These are phyloP conservation scores for Mythimna pallens DNA, from an alignment of 2,888 invertebrate species.

Conservation along the genomic window DNA sequence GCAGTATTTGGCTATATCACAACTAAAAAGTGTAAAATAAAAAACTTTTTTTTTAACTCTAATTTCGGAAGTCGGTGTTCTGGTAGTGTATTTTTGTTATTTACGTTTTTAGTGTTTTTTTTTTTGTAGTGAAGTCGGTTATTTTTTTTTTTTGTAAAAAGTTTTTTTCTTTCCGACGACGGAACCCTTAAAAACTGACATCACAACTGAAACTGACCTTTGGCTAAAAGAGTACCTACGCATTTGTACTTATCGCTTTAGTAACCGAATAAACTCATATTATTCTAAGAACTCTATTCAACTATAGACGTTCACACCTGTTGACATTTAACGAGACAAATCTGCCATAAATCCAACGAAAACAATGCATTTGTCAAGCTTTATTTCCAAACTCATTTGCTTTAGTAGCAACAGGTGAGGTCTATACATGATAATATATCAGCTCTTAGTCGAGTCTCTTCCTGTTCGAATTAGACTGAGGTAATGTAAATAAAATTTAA, in stretches of 20 bases:
- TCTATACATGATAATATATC: neutral
- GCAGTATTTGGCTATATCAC: too few relatives aligned
- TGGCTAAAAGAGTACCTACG: conserved; percentile 4
- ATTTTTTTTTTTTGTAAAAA: too few relatives aligned
- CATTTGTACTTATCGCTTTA: conserved; percentile 5
- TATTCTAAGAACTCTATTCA: conserved; percentile 30
- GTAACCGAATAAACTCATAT: conserved; percentile 19
- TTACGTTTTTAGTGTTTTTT: too few relatives aligned
- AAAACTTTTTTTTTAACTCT: too few relatives aligned
- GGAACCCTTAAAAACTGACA: conserved; percentile 1
- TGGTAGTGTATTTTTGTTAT: too few relatives aligned
- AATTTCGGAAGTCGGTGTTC: too few relatives aligned
- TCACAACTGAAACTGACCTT: conserved; percentile 9
- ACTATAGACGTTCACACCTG: conserved; percentile 35
- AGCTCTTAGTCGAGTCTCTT: neutral
- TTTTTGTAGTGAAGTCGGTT: too few relatives aligned
- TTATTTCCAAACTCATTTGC: conserved; percentile 21
- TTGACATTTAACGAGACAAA: conserved; percentile 33
- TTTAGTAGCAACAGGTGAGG: conserved; percentile 41
- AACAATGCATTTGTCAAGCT: conserved; percentile 31
- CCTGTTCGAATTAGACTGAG: neutral
- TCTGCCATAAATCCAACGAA: conserved; percentile 38
- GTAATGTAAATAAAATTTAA: conserved; percentile 1
- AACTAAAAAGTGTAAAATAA: too few relatives aligned
- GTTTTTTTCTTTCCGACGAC: too few relatives aligned